These are phyloP conservation scores for Phymatocera aterrima DNA, from an alignment of 2,888 invertebrate genomes.

Conservation along the genomic window DNA sequence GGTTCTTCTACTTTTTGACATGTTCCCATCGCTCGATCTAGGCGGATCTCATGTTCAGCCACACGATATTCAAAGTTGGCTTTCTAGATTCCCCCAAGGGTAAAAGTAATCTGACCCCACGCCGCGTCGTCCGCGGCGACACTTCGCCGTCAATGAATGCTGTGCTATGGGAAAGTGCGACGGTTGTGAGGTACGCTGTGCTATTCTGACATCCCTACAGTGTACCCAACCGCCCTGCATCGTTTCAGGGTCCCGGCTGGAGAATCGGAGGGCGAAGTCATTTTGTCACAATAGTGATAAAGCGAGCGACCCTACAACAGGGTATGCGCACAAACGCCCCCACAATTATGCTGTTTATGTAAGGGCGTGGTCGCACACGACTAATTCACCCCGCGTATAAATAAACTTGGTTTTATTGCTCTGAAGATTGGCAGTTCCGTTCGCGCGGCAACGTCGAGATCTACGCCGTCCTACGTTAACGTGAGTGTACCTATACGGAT, in stretches of 20 bases:
- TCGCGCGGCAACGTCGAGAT: background rate
- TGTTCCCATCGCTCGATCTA: background rate
- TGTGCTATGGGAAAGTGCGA: background rate
- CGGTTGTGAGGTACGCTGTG: constrained; percentile 6
- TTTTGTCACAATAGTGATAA: constrained; percentile 68
- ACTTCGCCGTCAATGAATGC: constrained; percentile 29
- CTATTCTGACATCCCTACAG: constrained; percentile 29
- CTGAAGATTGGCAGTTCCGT: constrained; percentile 62
- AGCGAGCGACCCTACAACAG: constrained; percentile 54
- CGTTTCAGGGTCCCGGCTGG: constrained; percentile 11
- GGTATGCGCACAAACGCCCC: constrained; percentile 65
- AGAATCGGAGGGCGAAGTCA: constrained; percentile 56
- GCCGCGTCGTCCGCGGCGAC: constrained; percentile 8
- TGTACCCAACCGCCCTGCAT: background rate
- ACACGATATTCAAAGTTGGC: constrained; percentile 12
- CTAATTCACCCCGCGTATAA: constrained; percentile 61
- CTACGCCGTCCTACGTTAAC: background rate
- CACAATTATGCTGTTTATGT: constrained; percentile 73
- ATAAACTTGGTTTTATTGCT: constrained; percentile 61
- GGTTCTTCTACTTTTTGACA: background rate
- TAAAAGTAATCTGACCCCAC: constrained; percentile 35
- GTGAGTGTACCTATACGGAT: background rate
- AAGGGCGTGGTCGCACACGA: constrained; percentile 69
- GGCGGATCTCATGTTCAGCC: background rate
- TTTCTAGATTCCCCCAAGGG: background rate